These are phyloP conservation scores for Scolopax mira DNA, from an alignment of 2,113 vertebrate genomes.

Conservation along the genomic window DNA sequence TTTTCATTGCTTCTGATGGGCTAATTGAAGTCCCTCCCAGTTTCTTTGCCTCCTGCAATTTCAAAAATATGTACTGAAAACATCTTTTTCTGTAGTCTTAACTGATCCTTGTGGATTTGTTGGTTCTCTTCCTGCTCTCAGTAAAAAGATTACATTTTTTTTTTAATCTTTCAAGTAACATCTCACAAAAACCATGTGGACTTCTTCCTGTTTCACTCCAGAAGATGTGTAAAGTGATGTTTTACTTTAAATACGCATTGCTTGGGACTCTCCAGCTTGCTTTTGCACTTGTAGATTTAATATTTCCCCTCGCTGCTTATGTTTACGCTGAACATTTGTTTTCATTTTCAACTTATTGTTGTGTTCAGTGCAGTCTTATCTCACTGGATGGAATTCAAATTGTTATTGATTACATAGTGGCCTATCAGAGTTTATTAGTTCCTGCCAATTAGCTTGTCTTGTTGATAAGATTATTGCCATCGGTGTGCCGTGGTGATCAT, in stretches of 20 bases:
- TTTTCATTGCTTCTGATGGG: neutral
- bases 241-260: neutral
- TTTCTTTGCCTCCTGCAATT: neutral
- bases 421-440: neutral
- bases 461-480: constrained; percentile 1
- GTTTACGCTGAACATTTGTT: constrained; percentile 14
- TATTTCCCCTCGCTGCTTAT: neutral
- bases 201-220: neutral
- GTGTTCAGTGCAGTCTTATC: neutral
- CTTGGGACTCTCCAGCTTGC: neutral
- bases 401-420: neutral
- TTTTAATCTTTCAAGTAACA: neutral
- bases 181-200: neutral
- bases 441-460: neutral
- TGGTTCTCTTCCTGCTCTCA: neutral
- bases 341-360: constrained; percentile 14
- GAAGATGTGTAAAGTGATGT: neutral
- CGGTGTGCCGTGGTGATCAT: neutral
- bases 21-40: neutral
- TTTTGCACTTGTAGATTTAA: neutral
- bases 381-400: neutral
- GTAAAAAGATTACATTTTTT: neutral
- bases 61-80: neutral
- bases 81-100: neutral
- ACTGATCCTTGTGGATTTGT: neutral